A percentile compares a stretch with the other conserved stretches of the same genome.
Conservation (phyloP, 2,797 vertebrate species). For the Acanthornis magna region DNA sequence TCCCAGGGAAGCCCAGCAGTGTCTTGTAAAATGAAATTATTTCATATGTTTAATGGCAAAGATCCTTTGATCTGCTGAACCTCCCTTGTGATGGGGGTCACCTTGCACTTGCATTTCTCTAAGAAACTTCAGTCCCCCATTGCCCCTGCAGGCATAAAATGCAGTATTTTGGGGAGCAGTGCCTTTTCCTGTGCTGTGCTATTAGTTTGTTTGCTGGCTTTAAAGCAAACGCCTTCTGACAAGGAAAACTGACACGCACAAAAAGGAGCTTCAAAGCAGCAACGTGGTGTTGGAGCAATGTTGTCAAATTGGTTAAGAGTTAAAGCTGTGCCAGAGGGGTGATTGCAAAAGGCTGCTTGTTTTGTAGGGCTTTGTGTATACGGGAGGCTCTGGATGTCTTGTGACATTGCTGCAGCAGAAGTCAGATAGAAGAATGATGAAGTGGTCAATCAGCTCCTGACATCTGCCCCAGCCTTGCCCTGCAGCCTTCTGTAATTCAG, state of each 20-base stretch:
- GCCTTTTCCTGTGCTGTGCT: not conserved
- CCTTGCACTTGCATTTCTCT: not conserved
- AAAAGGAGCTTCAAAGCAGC: not conserved
- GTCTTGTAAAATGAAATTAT: not conserved
- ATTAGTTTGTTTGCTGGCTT: not conserved
- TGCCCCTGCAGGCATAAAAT: not conserved
- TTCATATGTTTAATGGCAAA: not conserved
- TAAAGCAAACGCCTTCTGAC: not conserved
- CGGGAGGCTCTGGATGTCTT: not conserved
- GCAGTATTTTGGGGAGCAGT: not conserved
- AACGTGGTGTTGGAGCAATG: not conserved
- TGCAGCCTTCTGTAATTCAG: not conserved
- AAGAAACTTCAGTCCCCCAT: not conserved
- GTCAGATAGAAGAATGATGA: not conserved
- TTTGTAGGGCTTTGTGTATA: not conserved
- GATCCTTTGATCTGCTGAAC: not conserved
- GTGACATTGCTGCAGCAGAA: not conserved
- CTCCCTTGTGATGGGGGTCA: not conserved
- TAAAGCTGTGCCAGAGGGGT: not conserved
- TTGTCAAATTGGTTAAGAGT: slow-evolving; percentile 14
- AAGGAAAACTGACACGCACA: not conserved
- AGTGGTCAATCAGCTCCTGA: not conserved
- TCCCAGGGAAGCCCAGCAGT: not conserved
- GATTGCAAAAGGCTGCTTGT: not conserved
- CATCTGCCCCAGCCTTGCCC: not conserved